Conservation (phyloP, 2,113 vertebrate species). For the Ceratotherium simum region DNA sequence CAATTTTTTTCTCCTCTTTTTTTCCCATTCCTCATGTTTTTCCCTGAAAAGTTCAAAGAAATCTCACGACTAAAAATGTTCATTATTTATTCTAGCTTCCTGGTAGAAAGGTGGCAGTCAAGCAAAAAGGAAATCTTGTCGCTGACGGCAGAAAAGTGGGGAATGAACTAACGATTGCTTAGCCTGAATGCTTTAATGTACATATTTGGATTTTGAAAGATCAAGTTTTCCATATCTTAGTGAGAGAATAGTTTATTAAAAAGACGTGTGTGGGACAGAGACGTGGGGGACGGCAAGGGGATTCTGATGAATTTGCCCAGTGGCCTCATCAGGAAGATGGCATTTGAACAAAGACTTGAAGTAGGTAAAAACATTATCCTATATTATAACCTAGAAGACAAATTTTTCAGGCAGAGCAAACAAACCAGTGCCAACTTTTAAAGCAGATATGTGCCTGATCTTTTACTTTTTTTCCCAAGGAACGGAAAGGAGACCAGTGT, state of each 20-base stretch:
- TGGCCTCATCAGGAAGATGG: not conserved
- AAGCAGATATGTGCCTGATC: not conserved
- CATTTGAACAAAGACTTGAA: not conserved
- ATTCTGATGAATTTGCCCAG: not conserved
- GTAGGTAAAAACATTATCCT: not conserved
- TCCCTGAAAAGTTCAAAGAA: constrained; percentile 3
- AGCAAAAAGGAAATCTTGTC: constrained; percentile 30
- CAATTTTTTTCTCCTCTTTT: constrained; percentile 47
- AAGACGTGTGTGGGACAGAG: not conserved
- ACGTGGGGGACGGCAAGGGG: not conserved
- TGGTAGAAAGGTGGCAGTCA: not conserved
- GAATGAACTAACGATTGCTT: not conserved
- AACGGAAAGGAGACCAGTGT: not conserved
- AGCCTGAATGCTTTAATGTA: not conserved
- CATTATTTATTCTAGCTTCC: constrained; percentile 48
- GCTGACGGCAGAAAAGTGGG: not conserved
- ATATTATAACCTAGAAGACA: not conserved
- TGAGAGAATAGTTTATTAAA: not conserved
- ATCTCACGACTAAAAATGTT: constrained; percentile 39
- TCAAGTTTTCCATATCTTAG: not conserved
- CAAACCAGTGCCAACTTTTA: not conserved
- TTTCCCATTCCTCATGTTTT: not conserved
- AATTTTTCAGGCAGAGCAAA: not conserved
- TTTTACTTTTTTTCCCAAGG: not conserved
- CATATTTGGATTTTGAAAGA: constrained; percentile 10